These are phyloP conservation scores for Dryoscopus gambensis DNA, from an alignment of 2,113 vertebrate genomes.

Conservation along the genomic window DNA sequence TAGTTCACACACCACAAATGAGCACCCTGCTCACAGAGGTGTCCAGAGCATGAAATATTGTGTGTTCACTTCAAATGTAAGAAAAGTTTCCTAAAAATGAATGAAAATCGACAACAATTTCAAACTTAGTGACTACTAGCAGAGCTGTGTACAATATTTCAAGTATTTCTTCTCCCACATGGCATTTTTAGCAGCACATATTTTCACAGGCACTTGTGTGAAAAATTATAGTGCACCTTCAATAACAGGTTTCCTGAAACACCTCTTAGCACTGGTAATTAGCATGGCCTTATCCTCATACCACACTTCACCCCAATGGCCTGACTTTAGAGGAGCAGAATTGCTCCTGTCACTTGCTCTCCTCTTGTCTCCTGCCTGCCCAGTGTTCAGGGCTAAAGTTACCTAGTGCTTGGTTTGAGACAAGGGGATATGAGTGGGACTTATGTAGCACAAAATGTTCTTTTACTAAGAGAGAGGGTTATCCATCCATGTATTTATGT, in stretches of 20 bases:
- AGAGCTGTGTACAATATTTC: neutral
- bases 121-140: neutral
- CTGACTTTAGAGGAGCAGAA: neutral
- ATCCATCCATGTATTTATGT: neutral
- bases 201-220: neutral
- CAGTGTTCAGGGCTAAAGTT: rapidly evolving
- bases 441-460: rapidly evolving
- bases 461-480: neutral
- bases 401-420: neutral
- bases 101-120: neutral
- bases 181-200: neutral
- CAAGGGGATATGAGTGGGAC: neutral
- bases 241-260: neutral
- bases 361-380: neutral
- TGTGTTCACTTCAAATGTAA: neutral
- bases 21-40: neutral
- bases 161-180: neutral
- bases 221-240: neutral
- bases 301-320: neutral
- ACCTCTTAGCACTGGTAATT: neutral
- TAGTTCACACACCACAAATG: neutral
- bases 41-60: neutral
- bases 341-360: neutral
- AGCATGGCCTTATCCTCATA: neutral
- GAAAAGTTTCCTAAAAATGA: neutral